These are phyloP conservation scores for Lordiphosa collinella DNA, from an alignment of 1,140 invertebrate species.

Conservation along the genomic window DNA sequence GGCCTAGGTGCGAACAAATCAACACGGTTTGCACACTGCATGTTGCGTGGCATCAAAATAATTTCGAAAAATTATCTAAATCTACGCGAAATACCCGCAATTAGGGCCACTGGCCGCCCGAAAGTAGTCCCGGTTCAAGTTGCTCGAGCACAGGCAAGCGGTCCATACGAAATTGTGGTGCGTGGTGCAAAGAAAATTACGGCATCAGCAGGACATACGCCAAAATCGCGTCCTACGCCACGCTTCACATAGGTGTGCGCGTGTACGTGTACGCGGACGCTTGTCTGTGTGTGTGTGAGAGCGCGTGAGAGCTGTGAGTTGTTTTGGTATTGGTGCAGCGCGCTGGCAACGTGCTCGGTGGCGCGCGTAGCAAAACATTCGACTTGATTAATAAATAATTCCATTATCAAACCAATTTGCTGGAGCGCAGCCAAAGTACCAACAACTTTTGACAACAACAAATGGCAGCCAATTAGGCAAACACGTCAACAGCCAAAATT, in stretches of 20 bases:
- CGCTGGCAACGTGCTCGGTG: conserved; percentile 47
- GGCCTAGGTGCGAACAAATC: conserved; percentile 73
- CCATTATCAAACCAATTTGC: conserved; percentile 35
- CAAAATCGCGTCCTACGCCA: conserved; percentile 67
- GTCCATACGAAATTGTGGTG: conserved; percentile 4
- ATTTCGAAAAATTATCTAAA: conserved; percentile 60
- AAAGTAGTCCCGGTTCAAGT: not conserved
- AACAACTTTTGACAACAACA: conserved; percentile 4
- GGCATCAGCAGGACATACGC: conserved; percentile 68
- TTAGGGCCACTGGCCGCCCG: not conserved
- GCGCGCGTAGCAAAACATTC: conserved; percentile 40
- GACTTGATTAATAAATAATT: conserved; percentile 58
- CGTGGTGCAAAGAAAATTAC: conserved; percentile 57
- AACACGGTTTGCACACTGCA: conserved; percentile 73
- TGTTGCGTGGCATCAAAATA: conserved; percentile 65
- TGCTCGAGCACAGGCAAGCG: conserved; percentile 1
- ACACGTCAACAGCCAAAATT: conserved; percentile 10
- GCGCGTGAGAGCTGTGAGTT: conserved; percentile 47
- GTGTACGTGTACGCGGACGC: conserved; percentile 6
- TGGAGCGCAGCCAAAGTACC: not conserved
- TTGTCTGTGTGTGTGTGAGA: conserved; percentile 34
- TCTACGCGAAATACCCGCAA: conserved; percentile 24
- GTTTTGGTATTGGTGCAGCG: conserved; percentile 37
- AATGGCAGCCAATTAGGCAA: conserved; percentile 10
- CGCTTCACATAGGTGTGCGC: conserved; percentile 51